These are phyloP conservation scores for Alcis repandata DNA, from an alignment of 2,888 invertebrate species.

Conservation along the genomic window DNA sequence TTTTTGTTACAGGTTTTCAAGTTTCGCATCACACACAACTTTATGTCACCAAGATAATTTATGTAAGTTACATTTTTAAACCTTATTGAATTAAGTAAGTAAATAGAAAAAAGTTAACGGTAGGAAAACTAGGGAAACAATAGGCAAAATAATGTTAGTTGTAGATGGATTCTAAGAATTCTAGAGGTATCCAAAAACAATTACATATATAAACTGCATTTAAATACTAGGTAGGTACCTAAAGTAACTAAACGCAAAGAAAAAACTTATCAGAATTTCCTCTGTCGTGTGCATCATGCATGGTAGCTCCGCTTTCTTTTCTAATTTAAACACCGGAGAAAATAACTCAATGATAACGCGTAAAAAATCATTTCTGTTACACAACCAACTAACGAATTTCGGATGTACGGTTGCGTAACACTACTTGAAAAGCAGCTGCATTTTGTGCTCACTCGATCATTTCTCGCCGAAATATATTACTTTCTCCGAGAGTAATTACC, in stretches of 20 bases:
- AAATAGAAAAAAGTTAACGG: background rate
- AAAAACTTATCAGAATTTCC: slow-evolving; percentile 13
- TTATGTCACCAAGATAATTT: slow-evolving; percentile 79
- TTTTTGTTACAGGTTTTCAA: slow-evolving; percentile 78
- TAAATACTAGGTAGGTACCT: no score
- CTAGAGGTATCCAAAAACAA: no score
- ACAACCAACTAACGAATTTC: slow-evolving; percentile 51
- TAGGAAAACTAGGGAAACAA: no score
- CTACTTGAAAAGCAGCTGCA: slow-evolving; percentile 69
- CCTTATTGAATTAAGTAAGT: background rate
- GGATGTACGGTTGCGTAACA: slow-evolving; percentile 62
- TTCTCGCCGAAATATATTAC: slow-evolving; percentile 78
- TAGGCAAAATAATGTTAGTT: no score
- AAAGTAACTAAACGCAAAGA: no score
- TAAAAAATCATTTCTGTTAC: slow-evolving; percentile 49
- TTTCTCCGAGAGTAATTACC: slow-evolving; percentile 77
- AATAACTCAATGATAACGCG: slow-evolving; percentile 35
- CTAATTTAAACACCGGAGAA: slow-evolving; percentile 36
- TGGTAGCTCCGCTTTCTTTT: slow-evolving; percentile 41
- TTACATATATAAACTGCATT: no score
- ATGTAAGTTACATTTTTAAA: slow-evolving; percentile 61
- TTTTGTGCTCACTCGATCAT: slow-evolving; percentile 72
- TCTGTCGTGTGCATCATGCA: slow-evolving; percentile 22
- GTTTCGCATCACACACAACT: slow-evolving; percentile 63
- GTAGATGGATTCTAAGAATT: no score